A percentile compares a stretch with the other conserved stretches of the same genome.
Conservation (phyloP, 1,140 invertebrate species). For the Streblospio benedicti region DNA sequence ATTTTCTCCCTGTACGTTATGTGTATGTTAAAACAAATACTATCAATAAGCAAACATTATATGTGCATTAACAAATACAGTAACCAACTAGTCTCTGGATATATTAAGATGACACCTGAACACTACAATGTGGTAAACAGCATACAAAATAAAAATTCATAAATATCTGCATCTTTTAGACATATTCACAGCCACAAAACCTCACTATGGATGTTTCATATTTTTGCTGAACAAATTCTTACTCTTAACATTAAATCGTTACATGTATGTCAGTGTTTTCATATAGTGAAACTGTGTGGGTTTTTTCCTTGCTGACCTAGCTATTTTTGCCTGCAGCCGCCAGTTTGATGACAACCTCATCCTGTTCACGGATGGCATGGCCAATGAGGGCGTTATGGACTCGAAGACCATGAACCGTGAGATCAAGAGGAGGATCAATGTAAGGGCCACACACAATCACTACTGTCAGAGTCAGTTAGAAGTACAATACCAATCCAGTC, state of each 20-base stretch:
- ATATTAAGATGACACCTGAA: too few relatives aligned
- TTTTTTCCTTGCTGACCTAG: background rate
- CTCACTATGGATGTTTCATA: background rate
- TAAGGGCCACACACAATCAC: too few relatives aligned
- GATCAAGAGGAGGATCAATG: constrained; percentile 14
- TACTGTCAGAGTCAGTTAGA: too few relatives aligned
- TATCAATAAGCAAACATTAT: too few relatives aligned
- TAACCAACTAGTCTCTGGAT: too few relatives aligned
- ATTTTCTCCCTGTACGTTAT: too few relatives aligned
- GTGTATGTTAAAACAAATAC: too few relatives aligned
- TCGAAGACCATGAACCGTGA: constrained; percentile 5
- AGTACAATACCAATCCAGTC: too few relatives aligned
- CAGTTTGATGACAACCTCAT: constrained; percentile 17
- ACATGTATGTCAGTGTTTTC: background rate
- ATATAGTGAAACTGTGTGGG: background rate
- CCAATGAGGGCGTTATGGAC: constrained; percentile 15
- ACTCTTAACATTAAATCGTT: background rate
- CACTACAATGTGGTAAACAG: too few relatives aligned
- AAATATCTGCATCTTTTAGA: background rate
- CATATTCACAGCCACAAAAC: background rate
- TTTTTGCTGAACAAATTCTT: background rate
- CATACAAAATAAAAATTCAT: background rate
- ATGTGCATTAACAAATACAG: too few relatives aligned
- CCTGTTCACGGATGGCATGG: constrained; percentile 17
- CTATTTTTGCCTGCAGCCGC: constrained; percentile 1